These are phyloP conservation scores for Sceloporus undulatus DNA, from an alignment of 2,113 vertebrate genomes.

Conservation along the genomic window DNA sequence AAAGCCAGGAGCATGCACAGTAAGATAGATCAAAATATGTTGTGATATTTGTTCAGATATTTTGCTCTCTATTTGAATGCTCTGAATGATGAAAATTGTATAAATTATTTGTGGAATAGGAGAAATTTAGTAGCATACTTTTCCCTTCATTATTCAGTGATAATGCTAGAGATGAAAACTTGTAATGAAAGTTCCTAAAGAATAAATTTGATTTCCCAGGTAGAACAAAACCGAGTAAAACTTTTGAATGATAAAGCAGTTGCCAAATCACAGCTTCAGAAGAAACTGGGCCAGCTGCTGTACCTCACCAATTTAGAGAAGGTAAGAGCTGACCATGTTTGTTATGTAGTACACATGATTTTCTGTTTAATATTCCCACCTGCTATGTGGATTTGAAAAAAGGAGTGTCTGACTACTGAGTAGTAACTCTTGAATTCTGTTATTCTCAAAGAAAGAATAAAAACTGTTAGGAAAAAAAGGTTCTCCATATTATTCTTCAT, in stretches of 20 bases:
- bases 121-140: neutral
- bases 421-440: neutral
- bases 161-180: neutral
- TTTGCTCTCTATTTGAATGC: neutral
- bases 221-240: conserved; percentile 95
- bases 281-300: conserved; percentile 96
- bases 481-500: neutral
- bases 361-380: neutral
- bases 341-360: neutral
- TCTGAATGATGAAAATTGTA: neutral
- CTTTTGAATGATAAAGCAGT: conserved; percentile 95
- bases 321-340: conserved; percentile 72
- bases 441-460: neutral
- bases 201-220: conserved; percentile 76
- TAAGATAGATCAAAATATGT: neutral
- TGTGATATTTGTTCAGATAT: neutral
- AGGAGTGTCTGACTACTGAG: no score
- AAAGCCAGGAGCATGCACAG: neutral
- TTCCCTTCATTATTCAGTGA: neutral
- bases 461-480: neutral
- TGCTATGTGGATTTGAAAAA: neutral
- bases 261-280: conserved; percentile 95
- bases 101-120: neutral
- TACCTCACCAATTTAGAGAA: conserved; percentile 97
- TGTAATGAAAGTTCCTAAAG: neutral